Evolutionary conservation across 2,797 vertebrate species (phyloP).

Genomic region (Pogoniulus pusillus): DNA sequence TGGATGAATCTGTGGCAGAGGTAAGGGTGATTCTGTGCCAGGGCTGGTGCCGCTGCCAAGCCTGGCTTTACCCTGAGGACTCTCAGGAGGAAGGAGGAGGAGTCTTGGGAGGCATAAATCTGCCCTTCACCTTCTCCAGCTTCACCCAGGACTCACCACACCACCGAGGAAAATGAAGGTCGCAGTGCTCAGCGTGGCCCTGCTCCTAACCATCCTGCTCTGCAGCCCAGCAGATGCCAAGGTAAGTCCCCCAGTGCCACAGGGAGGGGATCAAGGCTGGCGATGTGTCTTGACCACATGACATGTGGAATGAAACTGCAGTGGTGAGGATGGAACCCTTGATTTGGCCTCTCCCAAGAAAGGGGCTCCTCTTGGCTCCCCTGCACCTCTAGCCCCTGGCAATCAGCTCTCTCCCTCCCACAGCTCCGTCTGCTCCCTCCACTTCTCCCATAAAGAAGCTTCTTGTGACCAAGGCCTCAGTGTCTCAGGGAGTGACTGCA

Average conservation of each 20-base stretch:
- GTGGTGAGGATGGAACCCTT: background rate
- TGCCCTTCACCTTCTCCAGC: background rate
- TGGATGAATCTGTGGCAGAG: accelerated
- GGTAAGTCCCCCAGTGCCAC: background rate
- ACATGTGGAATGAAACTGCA: background rate
- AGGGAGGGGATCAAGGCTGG: background rate
- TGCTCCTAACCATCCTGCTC: background rate
- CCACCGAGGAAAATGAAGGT: background rate
- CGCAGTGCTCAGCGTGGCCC: background rate
- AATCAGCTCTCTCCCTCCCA: background rate
- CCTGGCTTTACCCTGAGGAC: background rate
- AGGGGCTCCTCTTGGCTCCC: background rate
- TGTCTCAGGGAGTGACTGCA: background rate
- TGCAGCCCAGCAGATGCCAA: background rate
- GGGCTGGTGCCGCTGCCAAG: background rate
- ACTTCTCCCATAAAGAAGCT: background rate
- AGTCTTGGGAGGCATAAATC: background rate
- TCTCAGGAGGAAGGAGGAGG: background rate
- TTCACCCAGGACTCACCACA: background rate
- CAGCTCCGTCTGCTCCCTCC: background rate
- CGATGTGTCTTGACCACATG: background rate
- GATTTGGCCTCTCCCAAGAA: background rate
- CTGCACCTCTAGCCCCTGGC: accelerated
- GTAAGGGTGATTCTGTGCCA: background rate
- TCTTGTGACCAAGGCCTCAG: too few relatives aligned